A percentile compares a stretch with the other conserved stretches of the same genome.
phyloP scores from a whole-genome alignment of 2,113 vertebrate genomes.

The Melospiza georgiana region DNA sequence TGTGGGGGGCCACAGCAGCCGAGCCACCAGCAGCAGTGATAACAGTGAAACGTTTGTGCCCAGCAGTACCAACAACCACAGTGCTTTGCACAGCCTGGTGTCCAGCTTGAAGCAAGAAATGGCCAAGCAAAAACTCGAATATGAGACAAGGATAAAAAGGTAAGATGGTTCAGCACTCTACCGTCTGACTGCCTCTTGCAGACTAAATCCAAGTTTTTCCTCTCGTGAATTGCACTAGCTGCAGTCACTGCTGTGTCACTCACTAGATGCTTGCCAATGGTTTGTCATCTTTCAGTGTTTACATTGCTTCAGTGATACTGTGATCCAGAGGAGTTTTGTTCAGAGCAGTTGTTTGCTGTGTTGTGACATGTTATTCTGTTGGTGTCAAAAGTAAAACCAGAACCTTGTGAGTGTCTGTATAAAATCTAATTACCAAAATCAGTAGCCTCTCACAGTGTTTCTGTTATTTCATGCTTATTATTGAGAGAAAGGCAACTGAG shows the following conservation, averaged over 20 bases:
- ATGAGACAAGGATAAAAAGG: constrained; percentile 95
- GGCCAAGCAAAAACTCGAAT: constrained; percentile 93
- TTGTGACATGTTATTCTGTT: rapidly evolving
- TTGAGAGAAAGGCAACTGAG: neutral
- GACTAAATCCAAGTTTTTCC: neutral
- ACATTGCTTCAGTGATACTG: neutral
- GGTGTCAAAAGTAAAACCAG: neutral
- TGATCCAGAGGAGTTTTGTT: neutral
- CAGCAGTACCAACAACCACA: constrained; percentile 83
- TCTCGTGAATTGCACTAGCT: rapidly evolving
- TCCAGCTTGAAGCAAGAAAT: constrained; percentile 96
- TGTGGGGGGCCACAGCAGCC: constrained; percentile 80
- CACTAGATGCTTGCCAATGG: neutral
- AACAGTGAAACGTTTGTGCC: constrained; percentile 84
- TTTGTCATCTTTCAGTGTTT: neutral
- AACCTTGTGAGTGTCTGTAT: neutral
- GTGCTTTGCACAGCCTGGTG: constrained; percentile 93
- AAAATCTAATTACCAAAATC: neutral
- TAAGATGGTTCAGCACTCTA: constrained; percentile 11
- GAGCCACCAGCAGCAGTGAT: constrained; percentile 88
- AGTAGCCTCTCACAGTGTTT: neutral
- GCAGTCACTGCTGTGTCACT: neutral
- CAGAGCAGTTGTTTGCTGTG: neutral
- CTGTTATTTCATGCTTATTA: neutral
- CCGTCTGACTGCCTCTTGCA: neutral